Base-by-base conservation (phyloP, 2,797 vertebrate species). In the Tolypeutes matacus region DNA sequence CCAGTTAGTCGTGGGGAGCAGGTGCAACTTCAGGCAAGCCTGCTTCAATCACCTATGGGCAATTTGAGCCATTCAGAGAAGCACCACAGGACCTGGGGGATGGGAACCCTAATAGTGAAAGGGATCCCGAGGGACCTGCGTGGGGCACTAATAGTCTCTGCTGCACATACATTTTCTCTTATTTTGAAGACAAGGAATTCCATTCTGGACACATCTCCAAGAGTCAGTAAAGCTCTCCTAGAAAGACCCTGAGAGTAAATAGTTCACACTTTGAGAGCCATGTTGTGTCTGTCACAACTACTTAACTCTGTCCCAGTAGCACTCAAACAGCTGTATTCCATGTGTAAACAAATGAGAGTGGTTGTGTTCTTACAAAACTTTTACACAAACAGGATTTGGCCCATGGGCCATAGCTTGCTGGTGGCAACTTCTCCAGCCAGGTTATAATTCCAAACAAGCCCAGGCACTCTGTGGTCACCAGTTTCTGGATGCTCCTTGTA, bases 371-470 rank as follows among this genome's bases (percentile, higher is more conserved):
- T 31, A 34, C 15, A 25, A 87, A 75, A 27, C 25, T 46, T 0
- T 53, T 14, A 84, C 25, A 46, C 46, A 65, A 85, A 14, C 27
- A 27, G 73, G 7, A 56, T 20, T 42, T 31, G 13, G 18, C 36
- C 21, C 10, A 7, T 0, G 0, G 25, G 65, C 31, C 7, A 5
- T 5, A 34, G 9, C 56, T 13, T 10, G 0, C 18, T 64, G 25
- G 27, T 27, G 39, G 23, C 3, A 65, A 12, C 7, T 20, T 60
- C 36, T 46, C 31, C 34, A 14, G 34, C 27, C 76, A 89, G 25
- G 10, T 13, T 46, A 25, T 36, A 7, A 62, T 1, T 25, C 10
- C 60, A 62, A 75, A 49, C 34, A 72, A 89, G 31, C 2, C 76
- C 36, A 51, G 89, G 21, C 5, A 5, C 53, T 76, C 69, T 27